A percentile compares a stretch with the other conserved stretches of the same genome.
These are phyloP conservation scores for Acromyrmex heyeri DNA, from an alignment of 1,140 invertebrate genomes.

Conservation along the genomic window DNA sequence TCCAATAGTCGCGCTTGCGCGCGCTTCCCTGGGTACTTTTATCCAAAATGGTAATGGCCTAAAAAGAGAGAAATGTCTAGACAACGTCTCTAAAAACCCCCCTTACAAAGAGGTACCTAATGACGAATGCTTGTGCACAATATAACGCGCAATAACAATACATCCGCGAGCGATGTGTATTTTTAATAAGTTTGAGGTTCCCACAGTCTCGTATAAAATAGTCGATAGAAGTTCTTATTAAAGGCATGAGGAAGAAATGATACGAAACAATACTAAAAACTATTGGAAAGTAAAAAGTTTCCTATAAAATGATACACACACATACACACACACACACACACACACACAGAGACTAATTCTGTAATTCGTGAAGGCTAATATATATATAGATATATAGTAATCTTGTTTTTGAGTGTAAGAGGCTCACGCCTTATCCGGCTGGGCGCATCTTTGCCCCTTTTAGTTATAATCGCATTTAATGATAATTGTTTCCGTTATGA, in stretches of 20 bases:
- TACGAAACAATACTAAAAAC: slow-evolving; percentile 36
- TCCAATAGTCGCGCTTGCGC: slow-evolving; percentile 38
- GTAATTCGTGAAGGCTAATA: slow-evolving; percentile 57
- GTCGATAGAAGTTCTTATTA: slow-evolving; percentile 37
- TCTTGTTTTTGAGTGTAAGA: slow-evolving; percentile 76
- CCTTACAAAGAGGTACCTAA: slow-evolving; percentile 62
- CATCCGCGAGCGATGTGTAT: slow-evolving; percentile 72
- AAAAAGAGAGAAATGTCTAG: slow-evolving; percentile 28
- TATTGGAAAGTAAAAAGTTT: slow-evolving; percentile 55
- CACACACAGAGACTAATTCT: slow-evolving; percentile 22
- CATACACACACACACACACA: background rate
- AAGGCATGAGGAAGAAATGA: slow-evolving; percentile 3
- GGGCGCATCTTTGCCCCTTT: slow-evolving; percentile 45
- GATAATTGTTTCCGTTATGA: slow-evolving; percentile 74
- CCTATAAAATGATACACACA: slow-evolving; percentile 27
- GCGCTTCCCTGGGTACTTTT: slow-evolving; percentile 43
- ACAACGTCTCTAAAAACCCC: slow-evolving; percentile 46
- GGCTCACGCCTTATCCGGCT: slow-evolving; percentile 65
- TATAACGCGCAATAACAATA: slow-evolving; percentile 76
- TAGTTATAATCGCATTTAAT: slow-evolving; percentile 42
- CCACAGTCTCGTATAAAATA: slow-evolving; percentile 56
- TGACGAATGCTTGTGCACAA: slow-evolving; percentile 79
- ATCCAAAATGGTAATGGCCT: slow-evolving; percentile 62
- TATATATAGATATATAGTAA: slow-evolving; percentile 69
- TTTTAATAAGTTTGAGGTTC: slow-evolving; percentile 75